These are phyloP conservation scores for Campopleginae sp. DNA, from an alignment of 2,888 invertebrate genomes.

Conservation along the genomic window DNA sequence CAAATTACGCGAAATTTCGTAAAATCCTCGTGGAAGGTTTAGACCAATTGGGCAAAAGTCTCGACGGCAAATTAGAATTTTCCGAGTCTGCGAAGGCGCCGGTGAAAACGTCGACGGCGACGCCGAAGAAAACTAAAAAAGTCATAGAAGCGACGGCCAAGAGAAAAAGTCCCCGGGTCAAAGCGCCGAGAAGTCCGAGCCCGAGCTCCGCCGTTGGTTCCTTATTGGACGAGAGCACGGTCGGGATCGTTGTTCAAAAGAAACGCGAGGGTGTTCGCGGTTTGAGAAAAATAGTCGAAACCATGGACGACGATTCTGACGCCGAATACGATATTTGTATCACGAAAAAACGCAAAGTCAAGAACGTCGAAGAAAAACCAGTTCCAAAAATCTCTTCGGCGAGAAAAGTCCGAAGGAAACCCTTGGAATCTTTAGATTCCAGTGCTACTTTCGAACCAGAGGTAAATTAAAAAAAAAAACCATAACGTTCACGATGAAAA, in stretches of 20 bases:
- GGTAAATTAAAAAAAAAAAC: slow-evolving; percentile 68
- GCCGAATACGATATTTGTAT: slow-evolving; percentile 80
- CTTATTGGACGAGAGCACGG: slow-evolving; percentile 76
- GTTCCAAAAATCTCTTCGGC: slow-evolving; percentile 37
- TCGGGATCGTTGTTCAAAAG: slow-evolving; percentile 77
- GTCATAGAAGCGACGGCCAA: slow-evolving; percentile 36
- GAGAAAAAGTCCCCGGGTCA: slow-evolving; percentile 65
- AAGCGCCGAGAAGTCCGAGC: slow-evolving; percentile 51
- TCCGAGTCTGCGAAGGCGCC: slow-evolving; percentile 46
- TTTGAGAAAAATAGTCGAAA: slow-evolving; percentile 73
- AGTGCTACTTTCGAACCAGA: slow-evolving; percentile 75
- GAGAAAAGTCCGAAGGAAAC: slow-evolving; percentile 64
- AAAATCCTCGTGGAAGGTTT: slow-evolving; percentile 88
- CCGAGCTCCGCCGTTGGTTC: slow-evolving; percentile 5
- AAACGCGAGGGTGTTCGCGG: slow-evolving; percentile 75
- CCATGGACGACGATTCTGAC: slow-evolving; percentile 77
- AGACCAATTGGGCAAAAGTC: slow-evolving; percentile 86
- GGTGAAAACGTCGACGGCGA: slow-evolving; percentile 41
- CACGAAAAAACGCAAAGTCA: slow-evolving; percentile 73
- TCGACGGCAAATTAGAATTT: slow-evolving; percentile 87
- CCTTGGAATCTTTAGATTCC: slow-evolving; percentile 58
- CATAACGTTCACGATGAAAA: background rate
- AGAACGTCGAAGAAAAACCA: slow-evolving; percentile 52
- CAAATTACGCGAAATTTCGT: slow-evolving; percentile 90
- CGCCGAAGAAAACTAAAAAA: slow-evolving; percentile 55